Conservation (phyloP, 2,888 invertebrate genomes). For the Phasia obesa region DNA sequence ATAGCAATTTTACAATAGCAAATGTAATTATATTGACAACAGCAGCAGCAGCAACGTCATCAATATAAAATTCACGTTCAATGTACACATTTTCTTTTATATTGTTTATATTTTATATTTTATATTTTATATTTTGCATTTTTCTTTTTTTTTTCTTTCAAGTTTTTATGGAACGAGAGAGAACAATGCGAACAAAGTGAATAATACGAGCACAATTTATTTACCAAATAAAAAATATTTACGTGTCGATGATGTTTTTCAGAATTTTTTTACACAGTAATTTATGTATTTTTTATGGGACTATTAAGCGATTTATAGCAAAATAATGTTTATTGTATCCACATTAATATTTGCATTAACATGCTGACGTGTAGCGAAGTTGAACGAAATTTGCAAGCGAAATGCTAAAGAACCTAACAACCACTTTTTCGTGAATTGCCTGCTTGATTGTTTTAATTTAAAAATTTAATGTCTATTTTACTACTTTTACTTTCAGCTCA, state of each 20-base stretch:
- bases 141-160: conserved; percentile 11
- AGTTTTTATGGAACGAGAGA: conserved; percentile 35
- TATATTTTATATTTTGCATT: no score
- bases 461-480: no score
- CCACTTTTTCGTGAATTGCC: no score
- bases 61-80: conserved; percentile 53
- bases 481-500: no score
- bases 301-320: conserved; percentile 62
- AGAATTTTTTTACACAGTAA: conserved; percentile 22
- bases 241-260: conserved; percentile 24
- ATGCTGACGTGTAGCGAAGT: conserved; percentile 8
- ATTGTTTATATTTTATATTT: background rate
- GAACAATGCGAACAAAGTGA: conserved; percentile 47
- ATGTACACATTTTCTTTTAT: background rate
- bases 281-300: conserved; percentile 57
- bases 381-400: background rate
- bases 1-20: conserved; percentile 16
- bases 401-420: background rate
- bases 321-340: conserved; percentile 51
- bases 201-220: conserved; percentile 61
- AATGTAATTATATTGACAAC: conserved; percentile 52
- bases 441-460: no score
- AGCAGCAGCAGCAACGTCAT: conserved; percentile 34
- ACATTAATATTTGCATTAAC: background rate
- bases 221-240: conserved; percentile 33